Conservation (phyloP, 2,113 vertebrate genomes). For the Ciconia boyciana region DNA sequence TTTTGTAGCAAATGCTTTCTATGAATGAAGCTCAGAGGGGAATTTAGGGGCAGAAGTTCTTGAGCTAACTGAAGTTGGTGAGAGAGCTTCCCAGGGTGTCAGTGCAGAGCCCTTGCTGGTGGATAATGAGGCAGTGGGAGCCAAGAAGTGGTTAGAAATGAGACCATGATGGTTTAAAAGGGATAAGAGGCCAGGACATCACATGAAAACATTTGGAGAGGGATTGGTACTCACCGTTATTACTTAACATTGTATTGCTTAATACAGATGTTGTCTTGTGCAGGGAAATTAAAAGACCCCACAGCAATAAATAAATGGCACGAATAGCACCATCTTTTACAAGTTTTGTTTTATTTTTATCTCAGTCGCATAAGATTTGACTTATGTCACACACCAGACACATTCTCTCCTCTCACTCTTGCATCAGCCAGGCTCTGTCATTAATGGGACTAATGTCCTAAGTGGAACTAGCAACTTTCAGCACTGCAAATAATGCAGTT, state of each 20-base stretch:
- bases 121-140: background rate
- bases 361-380: background rate
- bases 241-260: background rate
- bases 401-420: background rate
- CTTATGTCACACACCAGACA: background rate
- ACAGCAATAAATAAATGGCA: background rate
- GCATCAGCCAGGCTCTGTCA: background rate
- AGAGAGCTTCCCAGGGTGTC: background rate
- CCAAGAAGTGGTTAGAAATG: background rate
- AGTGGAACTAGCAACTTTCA: background rate
- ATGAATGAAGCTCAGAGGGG: background rate
- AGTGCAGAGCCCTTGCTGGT: background rate
- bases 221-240: rapidly evolving
- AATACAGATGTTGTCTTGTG: background rate
- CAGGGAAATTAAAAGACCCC: background rate
- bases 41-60: background rate
- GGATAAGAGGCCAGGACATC: background rate
- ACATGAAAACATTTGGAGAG: background rate
- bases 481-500: background rate
- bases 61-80: background rate
- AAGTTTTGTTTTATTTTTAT: background rate
- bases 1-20: background rate
- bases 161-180: background rate
- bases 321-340: background rate
- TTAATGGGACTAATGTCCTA: background rate